Base-by-base conservation (phyloP, 2,113 vertebrate genomes). In the Panthera uncia region DNA sequence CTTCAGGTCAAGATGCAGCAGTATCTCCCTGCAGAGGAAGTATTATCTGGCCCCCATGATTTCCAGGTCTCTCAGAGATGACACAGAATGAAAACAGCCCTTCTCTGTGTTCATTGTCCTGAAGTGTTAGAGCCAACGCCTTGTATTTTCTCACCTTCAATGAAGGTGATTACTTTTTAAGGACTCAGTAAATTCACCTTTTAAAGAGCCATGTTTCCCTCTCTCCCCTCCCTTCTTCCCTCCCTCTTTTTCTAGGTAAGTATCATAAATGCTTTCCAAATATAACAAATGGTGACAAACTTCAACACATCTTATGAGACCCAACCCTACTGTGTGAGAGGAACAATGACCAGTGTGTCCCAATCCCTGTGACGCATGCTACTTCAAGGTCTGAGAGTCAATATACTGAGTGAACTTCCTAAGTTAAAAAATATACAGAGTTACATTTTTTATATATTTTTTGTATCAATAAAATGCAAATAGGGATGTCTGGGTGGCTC, bases 361-460 rank as follows among this genome's bases (percentile, higher is more conserved):
- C 57, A 65, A 65, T 63, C 66, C 65, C 31, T 74, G 36, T 78
- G 16, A 29, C 7, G 25, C n/a, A 29, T 38, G 31, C 25, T 61
- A 38, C 10, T 76, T 21, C 80, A 66, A 88, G 21, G 12, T 18
- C 50, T 71, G n/a, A 94, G 65, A 29, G 4, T 41, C 25, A 36
- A 23, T 27, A 45, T 16, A 68, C 10, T 74, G n/a, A 94, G 0
- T 84, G 19, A 97, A 80, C 14, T 88, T 83, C 52, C 13, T 23
- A 45, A n/a, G 69, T 38, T 73, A 15, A 18, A 69, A 96, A 91
- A 69, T 33, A 55, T 21, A 61, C n/a, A n/a, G 5, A 19, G 38
- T 91, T 88, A 10, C 68, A 15, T 55, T 93, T 69, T 97, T 68
- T 15, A 93, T 76, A 76, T 65, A 80, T 41, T 94, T 76, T 89